Base-by-base conservation (phyloP, 2,888 invertebrate species). In the Chymomyza caudatula region DNA sequence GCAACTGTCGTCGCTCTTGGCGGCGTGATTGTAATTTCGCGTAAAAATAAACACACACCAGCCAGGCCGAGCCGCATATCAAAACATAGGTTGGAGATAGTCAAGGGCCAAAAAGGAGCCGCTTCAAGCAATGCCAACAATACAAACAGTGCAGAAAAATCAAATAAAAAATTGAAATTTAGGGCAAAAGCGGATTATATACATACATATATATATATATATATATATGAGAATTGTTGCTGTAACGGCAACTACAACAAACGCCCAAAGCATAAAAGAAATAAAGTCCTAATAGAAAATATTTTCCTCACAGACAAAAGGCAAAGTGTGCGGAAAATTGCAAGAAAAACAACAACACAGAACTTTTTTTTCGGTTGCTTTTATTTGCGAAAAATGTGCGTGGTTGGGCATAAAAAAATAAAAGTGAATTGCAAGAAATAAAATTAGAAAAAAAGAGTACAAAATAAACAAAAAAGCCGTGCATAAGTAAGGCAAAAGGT, bases 101-200 rank as follows among this genome's bases (percentile, higher is more conserved):
- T 47, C n/a, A n/a, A n/a, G n/a, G 59, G 52, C 37, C 61, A 55
- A 15, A 53, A 57, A 62, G 15, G 72, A 58, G 44, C 53, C 49
- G 53, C 49, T 63, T 61, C 54, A 68, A 65, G 47, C 65, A 54
- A 65, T 42, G 49, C 53, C 51, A 58, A 52, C 23, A 55, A 52
- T 67, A 62, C 37, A 19, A 51, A 43, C 60, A 69, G 67, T 65
- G 85, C 63, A 65, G 57, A 70, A 69, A 60, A 62, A 73, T 65
- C 73, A 76, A 78, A 78, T 68, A 69, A 66, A 73, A 83, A 83
- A 80, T 77, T 75, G 83, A 86, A 86, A 83, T 85, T 79, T 69
- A 47, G 82, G 85, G 75, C 82, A 73, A 82, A 86, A 82, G 87
- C 80, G 87, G 86, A 82, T 82, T 82, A 86, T 80, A 58, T 66